Base-by-base conservation (phyloP, 2,797 vertebrate genomes). In the Myripristis jacobus region DNA sequence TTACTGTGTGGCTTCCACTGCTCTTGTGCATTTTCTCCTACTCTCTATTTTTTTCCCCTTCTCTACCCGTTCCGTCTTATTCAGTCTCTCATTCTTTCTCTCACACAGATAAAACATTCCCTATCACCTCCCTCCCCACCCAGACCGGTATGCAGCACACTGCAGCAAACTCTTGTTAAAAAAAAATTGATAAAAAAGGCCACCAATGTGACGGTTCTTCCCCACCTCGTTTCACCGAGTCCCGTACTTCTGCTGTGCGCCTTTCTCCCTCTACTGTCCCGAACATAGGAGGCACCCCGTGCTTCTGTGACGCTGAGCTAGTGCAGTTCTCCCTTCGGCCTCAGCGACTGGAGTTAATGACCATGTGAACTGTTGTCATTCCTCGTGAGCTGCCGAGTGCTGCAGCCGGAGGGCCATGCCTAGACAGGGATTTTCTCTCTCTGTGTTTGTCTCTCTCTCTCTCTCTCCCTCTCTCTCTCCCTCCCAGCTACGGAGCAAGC, bases 361-460 rank as follows among this genome's bases (percentile, higher is more conserved):
- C 93, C 94, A 90, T 84, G 77, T 86, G 81, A 92, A 93, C 52
- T 75, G 92, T 88, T 89, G 94, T 92, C 88, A 89, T 93, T 88
- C 91, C 80, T 89, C 64, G 65, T 71, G 70, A 79, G 83, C 88
- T 87, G 86, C 89, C 25, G 85, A 82, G 66, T 87, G 87, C 86
- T 85, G 89, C 85, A 87, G 85, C 88, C 83, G 57, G 88, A 92
- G 92, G 90, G 93, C 94, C 89, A 94, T 94, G 95, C 94, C 94
- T 92, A 92, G 88, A 93, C 94, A 89, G 93, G 94, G 94, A 94
- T 94, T 95, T 93, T 95, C 94, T 94, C 82, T 90, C n/a, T n/a
- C n/a, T n/a, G n/a, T n/a, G n/a, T 82, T 70, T 83, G 68, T 82
- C 77, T 84, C 66, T 83, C 58, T 66, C 44, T 55, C 69, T 64